phyloP scores from a whole-genome alignment of 1,140 invertebrate genomes.

The Sinonovacula constricta region DNA sequence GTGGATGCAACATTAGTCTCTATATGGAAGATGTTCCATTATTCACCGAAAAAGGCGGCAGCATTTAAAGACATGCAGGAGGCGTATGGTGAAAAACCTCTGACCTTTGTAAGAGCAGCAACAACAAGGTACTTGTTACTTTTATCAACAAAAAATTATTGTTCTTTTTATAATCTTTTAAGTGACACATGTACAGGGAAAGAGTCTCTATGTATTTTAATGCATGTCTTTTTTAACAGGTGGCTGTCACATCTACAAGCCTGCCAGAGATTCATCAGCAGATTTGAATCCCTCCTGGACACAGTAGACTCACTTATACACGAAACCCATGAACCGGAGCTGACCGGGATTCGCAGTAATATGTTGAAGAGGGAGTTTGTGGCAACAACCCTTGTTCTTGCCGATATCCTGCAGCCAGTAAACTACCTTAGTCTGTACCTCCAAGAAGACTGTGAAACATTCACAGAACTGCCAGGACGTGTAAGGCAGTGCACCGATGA shows the following conservation, averaged over 20 bases:
- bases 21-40: constrained; percentile 11
- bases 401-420: constrained; percentile 2
- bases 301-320: constrained; percentile 4
- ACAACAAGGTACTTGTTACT: constrained; percentile 31
- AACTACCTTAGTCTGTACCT: constrained; percentile 8
- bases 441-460: constrained; percentile 12
- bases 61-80: no score
- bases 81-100: constrained; percentile 7
- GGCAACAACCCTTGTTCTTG: neutral
- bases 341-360: neutral
- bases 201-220: no score
- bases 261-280: neutral
- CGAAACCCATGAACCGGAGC: neutral
- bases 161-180: no score
- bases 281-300: constrained; percentile 20
- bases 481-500: constrained; percentile 9
- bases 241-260: constrained; percentile 31
- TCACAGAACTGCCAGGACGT: neutral
- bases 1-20: neutral
- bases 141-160: no score
- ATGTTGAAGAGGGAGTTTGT: neutral
- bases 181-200: no score
- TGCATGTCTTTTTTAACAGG: constrained; percentile 14
- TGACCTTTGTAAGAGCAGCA: constrained; percentile 3
- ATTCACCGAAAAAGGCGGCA: neutral